A percentile compares a stretch with the other conserved stretches of the same genome.
Conservation (phyloP, 2,113 vertebrate species). For the Ophthalmolycus amberensis region DNA sequence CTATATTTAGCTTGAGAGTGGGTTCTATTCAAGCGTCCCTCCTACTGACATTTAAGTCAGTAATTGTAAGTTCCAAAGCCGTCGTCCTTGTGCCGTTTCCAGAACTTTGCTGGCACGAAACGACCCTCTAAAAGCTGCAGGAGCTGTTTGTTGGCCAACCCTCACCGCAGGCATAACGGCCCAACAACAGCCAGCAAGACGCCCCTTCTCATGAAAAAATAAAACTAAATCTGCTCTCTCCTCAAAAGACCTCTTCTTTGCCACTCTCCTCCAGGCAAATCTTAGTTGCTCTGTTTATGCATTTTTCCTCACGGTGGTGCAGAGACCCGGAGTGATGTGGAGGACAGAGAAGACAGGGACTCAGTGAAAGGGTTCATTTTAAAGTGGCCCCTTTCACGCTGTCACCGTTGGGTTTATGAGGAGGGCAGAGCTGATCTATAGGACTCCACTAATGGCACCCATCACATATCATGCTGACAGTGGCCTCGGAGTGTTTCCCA, state of each 20-base stretch:
- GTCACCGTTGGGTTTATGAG: slow-evolving; percentile 30
- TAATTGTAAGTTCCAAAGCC: slow-evolving; percentile 63
- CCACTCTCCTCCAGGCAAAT: not conserved
- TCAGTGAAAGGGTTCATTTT: slow-evolving; percentile 29
- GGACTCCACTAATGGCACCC: slow-evolving; percentile 23
- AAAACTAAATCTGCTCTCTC: not conserved
- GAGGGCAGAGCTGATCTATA: slow-evolving; percentile 49
- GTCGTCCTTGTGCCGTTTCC: slow-evolving; percentile 40
- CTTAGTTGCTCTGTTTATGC: not conserved
- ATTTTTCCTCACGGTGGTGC: slow-evolving; percentile 15
- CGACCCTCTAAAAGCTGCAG: slow-evolving; percentile 48
- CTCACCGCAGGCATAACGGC: slow-evolving; percentile 54
- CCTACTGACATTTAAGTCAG: slow-evolving; percentile 57
- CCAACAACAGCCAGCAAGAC: slow-evolving; percentile 45
- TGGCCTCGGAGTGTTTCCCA: not conserved
- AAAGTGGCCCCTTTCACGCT: slow-evolving; percentile 34
- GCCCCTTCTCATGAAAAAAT: not conserved
- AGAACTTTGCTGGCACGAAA: slow-evolving; percentile 50
- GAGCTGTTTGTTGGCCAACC: slow-evolving; percentile 38
- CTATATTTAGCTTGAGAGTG: not conserved
- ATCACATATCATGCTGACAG: slow-evolving; percentile 43
- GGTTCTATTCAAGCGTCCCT: slow-evolving; percentile 7
- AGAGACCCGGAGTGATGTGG: not conserved
- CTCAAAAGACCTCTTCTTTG: slow-evolving; percentile 26
- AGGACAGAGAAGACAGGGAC: not conserved